Base-by-base conservation (phyloP, 2,888 invertebrate genomes). In the Agonopterix heracliana region DNA sequence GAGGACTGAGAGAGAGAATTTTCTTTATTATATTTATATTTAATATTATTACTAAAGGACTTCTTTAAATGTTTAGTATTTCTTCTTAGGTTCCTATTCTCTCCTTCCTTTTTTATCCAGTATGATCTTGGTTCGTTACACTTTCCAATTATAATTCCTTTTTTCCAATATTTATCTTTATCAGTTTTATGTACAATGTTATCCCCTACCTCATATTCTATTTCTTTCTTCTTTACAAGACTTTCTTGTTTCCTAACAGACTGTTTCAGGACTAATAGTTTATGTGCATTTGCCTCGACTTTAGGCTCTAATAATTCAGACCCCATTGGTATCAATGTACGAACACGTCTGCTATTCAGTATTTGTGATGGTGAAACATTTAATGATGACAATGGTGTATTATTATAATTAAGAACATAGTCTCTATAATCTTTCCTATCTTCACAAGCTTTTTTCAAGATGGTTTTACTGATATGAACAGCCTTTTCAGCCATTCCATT, bases 401-500 rank as follows among this genome's bases (percentile, higher is more conserved):
- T 54, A 34, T 54, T 56, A 42, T 56, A 52, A 11, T 38, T 13
- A 12, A 56, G 13, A 9, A 56, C 1, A 47, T 12, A 45, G 1
- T 54, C 52, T 34, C 52, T 43, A 12, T 49, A 56, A 44, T 54
- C 55, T 4, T 41, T 43, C 14, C 14, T 47, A 50, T 55, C 55
- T 14, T 53, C 53, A 34, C 2, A 2, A 45, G 40, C 38, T 49
- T 55, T 53, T 38, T 38, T 49, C 9, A 55, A n/a, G 7, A 53
- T 41, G 5, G n/a, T 45, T 42, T 55, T 55, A 35, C 47, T 12
- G 3, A 54, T 54, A 4, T 47, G 36, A 4, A 52, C 52, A 14
- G 48, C 54, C 44, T 50, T 52, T 26, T 54, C 54, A 7, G 52
- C 50, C 12, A 50, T 10, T 1, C 54, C 54, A 48, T 55, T 55